These are phyloP conservation scores for Eulemur albifrons DNA, from an alignment of 2,797 vertebrate genomes.

Conservation along the genomic window DNA sequence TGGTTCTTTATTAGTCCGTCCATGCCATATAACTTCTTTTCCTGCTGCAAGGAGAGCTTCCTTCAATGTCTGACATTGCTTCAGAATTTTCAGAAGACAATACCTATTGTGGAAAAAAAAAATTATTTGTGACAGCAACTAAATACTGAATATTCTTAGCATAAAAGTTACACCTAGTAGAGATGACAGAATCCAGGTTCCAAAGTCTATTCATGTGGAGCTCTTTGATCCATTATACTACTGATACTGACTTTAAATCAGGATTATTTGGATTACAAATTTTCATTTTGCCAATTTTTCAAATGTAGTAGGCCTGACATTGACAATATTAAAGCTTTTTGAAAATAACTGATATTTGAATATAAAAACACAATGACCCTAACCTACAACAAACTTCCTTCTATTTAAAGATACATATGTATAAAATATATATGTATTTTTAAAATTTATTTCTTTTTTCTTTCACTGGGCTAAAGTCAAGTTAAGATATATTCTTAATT, in stretches of 20 bases:
- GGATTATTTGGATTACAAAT: background rate
- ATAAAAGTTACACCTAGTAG: background rate
- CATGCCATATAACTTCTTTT: conserved; percentile 95
- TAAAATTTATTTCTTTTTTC: too few relatives aligned
- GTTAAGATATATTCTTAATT: background rate
- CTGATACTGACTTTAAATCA: background rate
- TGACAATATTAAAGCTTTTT: background rate
- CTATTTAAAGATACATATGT: background rate
- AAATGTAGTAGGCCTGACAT: background rate
- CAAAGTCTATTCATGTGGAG: background rate
- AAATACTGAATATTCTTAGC: background rate
- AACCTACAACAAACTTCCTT: background rate
- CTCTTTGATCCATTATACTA: background rate
- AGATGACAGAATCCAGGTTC: background rate
- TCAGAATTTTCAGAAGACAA: conserved; percentile 94
- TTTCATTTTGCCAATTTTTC: background rate
- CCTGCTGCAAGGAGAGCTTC: conserved; percentile 92
- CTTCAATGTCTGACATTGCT: conserved; percentile 94
- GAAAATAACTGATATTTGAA: background rate
- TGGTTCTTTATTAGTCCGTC: conserved; percentile 91
- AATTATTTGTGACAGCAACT: background rate
- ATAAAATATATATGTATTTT: too few relatives aligned
- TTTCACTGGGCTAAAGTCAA: too few relatives aligned
- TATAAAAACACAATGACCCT: background rate
- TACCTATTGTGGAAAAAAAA: conserved; percentile 85